These are phyloP conservation scores for Allygus modestus DNA, from an alignment of 2,888 invertebrate genomes.

Conservation along the genomic window DNA sequence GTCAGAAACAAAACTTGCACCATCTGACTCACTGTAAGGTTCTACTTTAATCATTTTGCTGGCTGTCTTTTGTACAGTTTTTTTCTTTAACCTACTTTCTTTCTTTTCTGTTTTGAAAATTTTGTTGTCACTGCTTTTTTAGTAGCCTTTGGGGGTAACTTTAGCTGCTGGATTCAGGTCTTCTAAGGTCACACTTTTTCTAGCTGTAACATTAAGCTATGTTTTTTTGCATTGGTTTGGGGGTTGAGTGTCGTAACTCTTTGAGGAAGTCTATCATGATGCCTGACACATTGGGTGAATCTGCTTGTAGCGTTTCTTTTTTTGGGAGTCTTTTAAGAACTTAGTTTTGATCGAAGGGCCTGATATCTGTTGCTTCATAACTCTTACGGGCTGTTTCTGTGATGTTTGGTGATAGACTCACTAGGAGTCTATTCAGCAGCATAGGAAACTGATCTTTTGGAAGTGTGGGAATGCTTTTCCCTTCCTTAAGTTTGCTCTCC, in stretches of 20 bases:
- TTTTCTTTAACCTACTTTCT: no score
- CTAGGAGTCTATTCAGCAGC: constrained; percentile 4
- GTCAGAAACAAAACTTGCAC: constrained; percentile 30
- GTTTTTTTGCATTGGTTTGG: no score
- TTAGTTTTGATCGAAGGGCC: background rate
- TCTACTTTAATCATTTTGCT: background rate
- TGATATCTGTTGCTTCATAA: background rate
- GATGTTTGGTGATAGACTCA: background rate
- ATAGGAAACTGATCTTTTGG: constrained; percentile 15
- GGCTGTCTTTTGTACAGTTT: no score
- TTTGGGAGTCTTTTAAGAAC: constrained; percentile 22
- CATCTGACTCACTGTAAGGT: constrained; percentile 11
- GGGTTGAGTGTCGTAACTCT: no score
- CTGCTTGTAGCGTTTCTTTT: background rate
- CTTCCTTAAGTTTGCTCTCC: constrained; percentile 61
- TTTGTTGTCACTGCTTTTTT: no score
- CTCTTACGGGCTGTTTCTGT: background rate
- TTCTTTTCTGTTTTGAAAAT: no score
- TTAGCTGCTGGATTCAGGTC: no score
- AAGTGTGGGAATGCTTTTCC: background rate
- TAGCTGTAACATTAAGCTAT: no score
- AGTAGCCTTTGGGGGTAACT: no score
- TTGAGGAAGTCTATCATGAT: background rate
- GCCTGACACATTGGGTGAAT: constrained; percentile 22
- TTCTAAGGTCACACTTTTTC: no score